These are phyloP conservation scores for Cabera pusaria DNA, from an alignment of 2,888 invertebrate genomes.

Conservation along the genomic window DNA sequence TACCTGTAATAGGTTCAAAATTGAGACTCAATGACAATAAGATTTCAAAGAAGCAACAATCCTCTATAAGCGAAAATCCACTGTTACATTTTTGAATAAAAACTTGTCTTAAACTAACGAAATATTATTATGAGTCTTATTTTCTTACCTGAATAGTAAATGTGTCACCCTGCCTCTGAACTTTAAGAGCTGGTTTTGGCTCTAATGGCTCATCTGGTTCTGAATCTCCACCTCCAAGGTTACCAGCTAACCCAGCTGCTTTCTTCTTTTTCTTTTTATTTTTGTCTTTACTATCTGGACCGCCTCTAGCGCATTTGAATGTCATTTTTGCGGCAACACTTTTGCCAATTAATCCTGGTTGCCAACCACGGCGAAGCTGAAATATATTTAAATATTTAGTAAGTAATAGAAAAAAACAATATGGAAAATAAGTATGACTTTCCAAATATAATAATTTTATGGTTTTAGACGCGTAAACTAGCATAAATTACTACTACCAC, in stretches of 20 bases:
- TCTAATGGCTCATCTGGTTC: constrained; percentile 73
- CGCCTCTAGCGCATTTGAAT: constrained; percentile 65
- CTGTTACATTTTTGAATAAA: too few species aligned
- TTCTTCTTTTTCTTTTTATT: constrained; percentile 68
- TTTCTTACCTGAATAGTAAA: constrained; percentile 84
- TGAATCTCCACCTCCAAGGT: constrained; percentile 63
- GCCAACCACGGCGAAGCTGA: constrained; percentile 79
- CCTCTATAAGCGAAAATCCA: too few species aligned
- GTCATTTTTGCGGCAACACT: constrained; percentile 73
- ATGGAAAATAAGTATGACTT: too few species aligned
- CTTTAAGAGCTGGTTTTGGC: constrained; percentile 85
- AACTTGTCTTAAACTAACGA: too few species aligned
- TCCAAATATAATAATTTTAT: too few species aligned
- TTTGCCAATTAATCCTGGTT: constrained; percentile 81
- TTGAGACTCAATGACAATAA: not conserved
- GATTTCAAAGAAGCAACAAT: too few species aligned
- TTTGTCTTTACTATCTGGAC: constrained; percentile 56
- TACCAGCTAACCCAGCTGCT: constrained; percentile 45
- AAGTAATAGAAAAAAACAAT: too few species aligned
- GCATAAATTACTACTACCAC: too few species aligned
- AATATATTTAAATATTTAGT: too few species aligned
- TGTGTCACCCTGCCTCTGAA: constrained; percentile 86
- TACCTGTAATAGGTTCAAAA: constrained; percentile 54
- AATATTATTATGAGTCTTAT: too few species aligned
- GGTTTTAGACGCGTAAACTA: too few species aligned